A percentile compares a stretch with the other conserved stretches of the same genome.
phyloP scores from a whole-genome alignment of 2,113 vertebrate species.

The Nesoenas mayeri region DNA sequence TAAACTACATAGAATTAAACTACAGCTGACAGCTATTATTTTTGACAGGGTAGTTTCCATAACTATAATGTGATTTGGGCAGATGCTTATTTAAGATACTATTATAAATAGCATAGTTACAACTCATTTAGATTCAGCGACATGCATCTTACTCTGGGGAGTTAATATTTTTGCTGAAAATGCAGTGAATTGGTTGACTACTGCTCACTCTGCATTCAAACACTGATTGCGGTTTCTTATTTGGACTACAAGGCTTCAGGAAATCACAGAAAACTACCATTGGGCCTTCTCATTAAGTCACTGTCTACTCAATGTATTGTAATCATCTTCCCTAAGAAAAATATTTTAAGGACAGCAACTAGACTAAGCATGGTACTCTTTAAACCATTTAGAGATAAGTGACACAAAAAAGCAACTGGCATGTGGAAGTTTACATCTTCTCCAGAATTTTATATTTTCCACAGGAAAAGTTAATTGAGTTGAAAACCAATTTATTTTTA shows the following conservation, averaged over 20 bases:
- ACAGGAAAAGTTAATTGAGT: not conserved
- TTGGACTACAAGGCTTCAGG: not conserved
- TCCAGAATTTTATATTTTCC: not conserved
- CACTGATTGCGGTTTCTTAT: not conserved
- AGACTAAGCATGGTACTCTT: not conserved
- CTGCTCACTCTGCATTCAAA: not conserved
- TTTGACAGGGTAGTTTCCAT: not conserved
- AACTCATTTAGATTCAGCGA: not conserved
- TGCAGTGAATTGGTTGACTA: not conserved
- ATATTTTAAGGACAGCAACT: not conserved
- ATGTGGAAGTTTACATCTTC: not conserved
- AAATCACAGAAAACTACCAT: not conserved
- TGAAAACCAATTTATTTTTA: not conserved
- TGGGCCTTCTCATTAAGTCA: not conserved
- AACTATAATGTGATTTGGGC: not conserved
- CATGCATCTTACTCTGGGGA: not conserved
- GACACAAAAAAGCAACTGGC: not conserved
- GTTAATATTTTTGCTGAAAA: conserved; percentile 9
- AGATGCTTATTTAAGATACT: not conserved
- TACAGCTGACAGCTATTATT: conserved; percentile 12
- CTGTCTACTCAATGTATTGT: not conserved
- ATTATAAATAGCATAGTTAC: not conserved
- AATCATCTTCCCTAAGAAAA: not conserved
- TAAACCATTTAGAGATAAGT: not conserved
- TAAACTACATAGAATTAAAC: not conserved